phyloP scores from a whole-genome alignment of 2,797 vertebrate genomes.

The Phylloscopus collybita region DNA sequence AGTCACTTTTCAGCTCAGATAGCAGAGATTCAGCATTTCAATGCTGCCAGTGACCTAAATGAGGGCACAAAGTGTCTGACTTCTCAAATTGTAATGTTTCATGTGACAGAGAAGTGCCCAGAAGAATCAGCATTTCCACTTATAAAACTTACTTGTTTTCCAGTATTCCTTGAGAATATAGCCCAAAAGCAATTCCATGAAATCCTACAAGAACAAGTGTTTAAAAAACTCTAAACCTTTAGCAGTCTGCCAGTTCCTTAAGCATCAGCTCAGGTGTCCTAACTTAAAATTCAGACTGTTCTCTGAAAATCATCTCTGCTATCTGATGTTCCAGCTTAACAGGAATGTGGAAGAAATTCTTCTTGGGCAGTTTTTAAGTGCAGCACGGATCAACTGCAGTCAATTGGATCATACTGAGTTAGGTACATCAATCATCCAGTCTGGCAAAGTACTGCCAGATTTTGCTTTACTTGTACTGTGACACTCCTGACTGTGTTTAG shows the following conservation, averaged over 20 bases:
- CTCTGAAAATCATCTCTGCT: not conserved
- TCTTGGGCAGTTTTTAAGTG: not conserved
- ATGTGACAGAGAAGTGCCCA: not conserved
- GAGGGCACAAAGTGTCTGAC: not conserved
- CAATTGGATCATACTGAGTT: not conserved
- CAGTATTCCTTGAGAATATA: not conserved
- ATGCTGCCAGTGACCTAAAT: not conserved
- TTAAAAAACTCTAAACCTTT: not conserved
- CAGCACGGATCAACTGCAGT: not conserved
- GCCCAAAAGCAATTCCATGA: not conserved
- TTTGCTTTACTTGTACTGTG: not conserved
- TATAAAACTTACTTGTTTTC: not conserved
- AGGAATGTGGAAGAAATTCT: not conserved
- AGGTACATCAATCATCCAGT: not conserved
- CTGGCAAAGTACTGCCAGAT: not conserved
- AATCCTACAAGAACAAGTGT: not conserved
- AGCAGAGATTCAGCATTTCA: not conserved
- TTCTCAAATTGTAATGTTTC: not conserved
- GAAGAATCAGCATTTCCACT: not conserved
- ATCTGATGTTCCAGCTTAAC: not conserved
- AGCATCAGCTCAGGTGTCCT: not conserved
- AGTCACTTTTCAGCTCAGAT: not conserved
- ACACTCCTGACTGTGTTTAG: not conserved
- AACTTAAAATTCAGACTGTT: not conserved
- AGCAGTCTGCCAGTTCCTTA: not conserved